Conservation (phyloP, 2,113 vertebrate genomes). For the Sminthopsis crassicaudata region DNA sequence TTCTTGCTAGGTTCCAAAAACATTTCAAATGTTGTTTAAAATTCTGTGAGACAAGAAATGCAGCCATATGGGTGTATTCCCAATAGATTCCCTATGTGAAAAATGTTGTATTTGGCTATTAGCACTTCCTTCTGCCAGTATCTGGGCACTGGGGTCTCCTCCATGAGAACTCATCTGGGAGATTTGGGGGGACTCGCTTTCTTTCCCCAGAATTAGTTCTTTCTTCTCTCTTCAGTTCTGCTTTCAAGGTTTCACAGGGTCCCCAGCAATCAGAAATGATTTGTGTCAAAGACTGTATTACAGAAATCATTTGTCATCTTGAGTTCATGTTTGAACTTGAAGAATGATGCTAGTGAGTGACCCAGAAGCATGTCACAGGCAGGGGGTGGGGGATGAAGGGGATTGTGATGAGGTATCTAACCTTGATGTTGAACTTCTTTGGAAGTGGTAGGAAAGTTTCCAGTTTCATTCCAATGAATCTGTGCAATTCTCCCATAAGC, state of each 20-base stretch:
- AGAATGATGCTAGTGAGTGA: constrained; percentile 61
- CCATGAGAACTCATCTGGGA: constrained; percentile 16
- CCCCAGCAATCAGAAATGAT: constrained; percentile 74
- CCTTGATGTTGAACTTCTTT: constrained; percentile 64
- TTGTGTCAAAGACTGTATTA: constrained; percentile 77
- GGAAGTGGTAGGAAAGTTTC: constrained; percentile 50
- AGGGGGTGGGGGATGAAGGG: rapidly evolving
- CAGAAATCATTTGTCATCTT: constrained; percentile 77
- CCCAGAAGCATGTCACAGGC: constrained; percentile 6
- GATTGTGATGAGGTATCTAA: constrained; percentile 48
- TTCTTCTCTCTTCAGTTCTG: constrained; percentile 42
- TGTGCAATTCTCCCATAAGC: not conserved
- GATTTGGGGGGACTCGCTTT: not conserved
- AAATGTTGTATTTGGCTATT: constrained; percentile 59
- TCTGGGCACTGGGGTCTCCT: constrained; percentile 32
- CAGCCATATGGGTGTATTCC: not conserved
- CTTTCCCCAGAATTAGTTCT: constrained; percentile 59
- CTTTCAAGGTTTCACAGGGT: constrained; percentile 72
- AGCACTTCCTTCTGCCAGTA: not conserved
- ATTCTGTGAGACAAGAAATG: not conserved
- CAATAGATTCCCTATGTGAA: not conserved
- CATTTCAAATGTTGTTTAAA: constrained; percentile 12
- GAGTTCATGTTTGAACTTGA: constrained; percentile 59
- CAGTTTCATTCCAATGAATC: not conserved
- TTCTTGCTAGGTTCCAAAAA: constrained; percentile 5